phyloP scores from a whole-genome alignment of 2,888 invertebrate genomes.

The Carabus problematicus region DNA sequence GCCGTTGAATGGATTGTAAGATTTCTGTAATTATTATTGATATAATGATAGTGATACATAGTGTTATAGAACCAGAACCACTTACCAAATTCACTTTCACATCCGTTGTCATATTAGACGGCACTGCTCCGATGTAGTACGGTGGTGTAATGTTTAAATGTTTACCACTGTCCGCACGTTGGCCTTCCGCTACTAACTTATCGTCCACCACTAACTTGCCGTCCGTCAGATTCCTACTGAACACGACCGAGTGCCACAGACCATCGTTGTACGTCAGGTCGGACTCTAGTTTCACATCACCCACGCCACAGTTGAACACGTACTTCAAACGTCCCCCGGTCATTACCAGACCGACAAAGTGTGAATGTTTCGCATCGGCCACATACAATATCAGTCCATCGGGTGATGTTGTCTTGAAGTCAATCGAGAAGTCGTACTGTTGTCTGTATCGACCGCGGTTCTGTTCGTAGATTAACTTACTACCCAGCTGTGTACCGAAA shows the following conservation, averaged over 20 bases:
- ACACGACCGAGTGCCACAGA: slow-evolving; percentile 78
- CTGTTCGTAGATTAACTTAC: slow-evolving; percentile 75
- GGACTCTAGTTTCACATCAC: slow-evolving; percentile 67
- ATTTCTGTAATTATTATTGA: slow-evolving; percentile 10
- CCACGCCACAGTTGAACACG: slow-evolving; percentile 75
- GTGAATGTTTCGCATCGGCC: slow-evolving; percentile 65
- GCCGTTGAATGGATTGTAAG: slow-evolving; percentile 74
- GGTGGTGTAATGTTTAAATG: slow-evolving; percentile 71
- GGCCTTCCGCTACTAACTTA: slow-evolving; percentile 62
- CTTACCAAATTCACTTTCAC: slow-evolving; percentile 56
- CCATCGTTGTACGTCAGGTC: slow-evolving; percentile 71
- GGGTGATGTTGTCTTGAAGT: slow-evolving; percentile 76
- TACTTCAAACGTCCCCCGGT: slow-evolving; percentile 77
- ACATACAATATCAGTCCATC: slow-evolving; percentile 88
- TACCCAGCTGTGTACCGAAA: slow-evolving; percentile 68
- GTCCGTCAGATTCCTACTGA: slow-evolving; percentile 68
- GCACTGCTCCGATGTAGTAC: slow-evolving; percentile 84
- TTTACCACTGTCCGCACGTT: slow-evolving; percentile 56
- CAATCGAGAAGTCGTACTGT: slow-evolving; percentile 77
- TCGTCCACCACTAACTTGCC: slow-evolving; percentile 75
- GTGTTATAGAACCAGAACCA: background rate
- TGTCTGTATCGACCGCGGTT: slow-evolving; percentile 66
- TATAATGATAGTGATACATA: background rate
- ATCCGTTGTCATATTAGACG: slow-evolving; percentile 59
- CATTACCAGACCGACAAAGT: slow-evolving; percentile 79